A percentile compares a stretch with the other conserved stretches of the same genome.
These are phyloP conservation scores for Gymnoscelis rufifasciata DNA, from an alignment of 2,888 invertebrate species.

Conservation along the genomic window DNA sequence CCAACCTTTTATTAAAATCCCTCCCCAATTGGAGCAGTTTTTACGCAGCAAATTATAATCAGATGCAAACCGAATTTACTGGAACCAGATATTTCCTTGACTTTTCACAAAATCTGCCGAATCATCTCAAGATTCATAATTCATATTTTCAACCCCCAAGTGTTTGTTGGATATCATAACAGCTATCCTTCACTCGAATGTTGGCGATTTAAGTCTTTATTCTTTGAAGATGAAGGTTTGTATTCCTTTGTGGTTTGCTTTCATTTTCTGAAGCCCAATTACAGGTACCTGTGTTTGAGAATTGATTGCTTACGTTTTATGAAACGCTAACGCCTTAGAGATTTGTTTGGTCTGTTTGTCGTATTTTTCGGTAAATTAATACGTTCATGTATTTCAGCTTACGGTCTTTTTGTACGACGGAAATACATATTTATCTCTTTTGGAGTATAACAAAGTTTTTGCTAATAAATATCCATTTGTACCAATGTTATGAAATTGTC, in stretches of 20 bases:
- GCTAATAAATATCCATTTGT: too few species aligned
- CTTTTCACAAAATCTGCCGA: constrained; percentile 17
- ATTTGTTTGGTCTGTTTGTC: neutral
- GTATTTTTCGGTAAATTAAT: neutral
- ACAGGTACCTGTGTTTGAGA: constrained; percentile 27
- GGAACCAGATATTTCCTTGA: constrained; percentile 3
- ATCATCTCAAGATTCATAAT: constrained; percentile 17
- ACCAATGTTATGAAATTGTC: too few species aligned
- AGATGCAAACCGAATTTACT: neutral
- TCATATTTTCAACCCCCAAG: constrained; percentile 15
- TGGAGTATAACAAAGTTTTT: too few species aligned
- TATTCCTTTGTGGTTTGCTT: constrained; percentile 27
- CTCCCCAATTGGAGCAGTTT: neutral
- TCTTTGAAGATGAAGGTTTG: constrained; percentile 22
- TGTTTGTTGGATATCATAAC: constrained; percentile 25
- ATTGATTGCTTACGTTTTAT: constrained; percentile 30
- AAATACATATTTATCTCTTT: too few species aligned
- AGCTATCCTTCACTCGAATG: constrained; percentile 29
- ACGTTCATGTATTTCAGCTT: too few species aligned
- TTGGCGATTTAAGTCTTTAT: constrained; percentile 28
- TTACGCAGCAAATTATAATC: neutral
- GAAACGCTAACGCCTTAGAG: constrained; percentile 15
- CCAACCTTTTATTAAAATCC: neutral
- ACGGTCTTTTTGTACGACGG: too few species aligned
- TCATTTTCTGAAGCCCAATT: constrained; percentile 34